Percentiles rank a stretch among this genome's conserved stretches.
Conservation (phyloP, 2,888 invertebrate genomes). For the Drosophila borealis region DNA sequence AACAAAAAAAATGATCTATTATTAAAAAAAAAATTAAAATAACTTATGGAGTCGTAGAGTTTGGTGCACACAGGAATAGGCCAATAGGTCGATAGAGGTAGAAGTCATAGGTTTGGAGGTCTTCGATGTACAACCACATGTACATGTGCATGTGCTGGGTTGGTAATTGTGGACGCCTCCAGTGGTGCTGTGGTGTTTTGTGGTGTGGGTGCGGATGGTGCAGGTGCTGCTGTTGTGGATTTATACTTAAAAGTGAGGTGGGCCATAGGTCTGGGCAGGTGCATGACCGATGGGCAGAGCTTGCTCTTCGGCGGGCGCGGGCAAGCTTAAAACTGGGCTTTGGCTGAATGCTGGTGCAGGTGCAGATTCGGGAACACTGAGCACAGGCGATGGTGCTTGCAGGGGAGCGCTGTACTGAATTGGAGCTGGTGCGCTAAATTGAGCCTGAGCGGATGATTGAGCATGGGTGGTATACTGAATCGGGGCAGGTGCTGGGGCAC, state of each 20-base stretch:
- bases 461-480: slow-evolving; percentile 3
- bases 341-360: slow-evolving; percentile 51
- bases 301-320: slow-evolving; percentile 52
- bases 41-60: slow-evolving; percentile 65
- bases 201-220: slow-evolving; percentile 4
- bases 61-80: slow-evolving; percentile 26
- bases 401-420: slow-evolving; percentile 28
- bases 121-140: slow-evolving; percentile 15
- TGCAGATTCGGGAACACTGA: slow-evolving; percentile 54
- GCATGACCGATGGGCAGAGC: slow-evolving; percentile 59
- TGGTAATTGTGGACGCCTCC: slow-evolving; percentile 31
- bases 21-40: slow-evolving; percentile 66
- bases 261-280: slow-evolving; percentile 74
- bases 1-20: slow-evolving; percentile 53
- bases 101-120: slow-evolving; percentile 49
- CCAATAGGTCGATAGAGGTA: slow-evolving; percentile 34
- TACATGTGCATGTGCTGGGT: slow-evolving; percentile 10
- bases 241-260: slow-evolving; percentile 57
- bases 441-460: slow-evolving; percentile 1
- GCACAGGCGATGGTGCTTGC: slow-evolving; percentile 37
- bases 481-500: slow-evolving; percentile 8
- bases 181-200: slow-evolving; percentile 23
- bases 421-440: slow-evolving; percentile 15
- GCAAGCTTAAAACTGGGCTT: slow-evolving; percentile 37
- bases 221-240: slow-evolving; percentile 18